Evolutionary conservation across 1,140 invertebrate species (phyloP).

Genomic region (Pachypsylla venusta): DNA sequence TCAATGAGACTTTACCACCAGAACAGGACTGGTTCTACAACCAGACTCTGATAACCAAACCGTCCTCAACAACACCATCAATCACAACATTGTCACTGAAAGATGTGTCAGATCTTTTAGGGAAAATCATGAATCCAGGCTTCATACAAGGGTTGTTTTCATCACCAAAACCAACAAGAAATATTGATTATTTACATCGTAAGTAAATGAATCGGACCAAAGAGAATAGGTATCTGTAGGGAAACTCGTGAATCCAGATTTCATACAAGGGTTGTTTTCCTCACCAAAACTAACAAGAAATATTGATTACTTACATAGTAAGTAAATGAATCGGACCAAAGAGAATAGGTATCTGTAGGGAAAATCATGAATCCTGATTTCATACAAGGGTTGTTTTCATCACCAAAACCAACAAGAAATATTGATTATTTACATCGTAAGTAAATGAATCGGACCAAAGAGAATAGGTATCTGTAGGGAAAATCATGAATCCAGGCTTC

Average conservation of each 20-base stretch:
- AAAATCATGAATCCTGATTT: neutral
- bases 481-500: neutral
- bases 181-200: conserved; percentile 1
- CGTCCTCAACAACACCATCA: neutral
- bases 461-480: no score
- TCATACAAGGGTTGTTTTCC: neutral
- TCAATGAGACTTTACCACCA: no score
- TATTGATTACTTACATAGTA: conserved; percentile 2
- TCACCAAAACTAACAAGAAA: neutral
- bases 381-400: neutral
- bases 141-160: neutral
- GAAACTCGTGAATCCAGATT: neutral
- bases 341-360: no score
- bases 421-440: conserved; percentile 3
- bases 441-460: neutral
- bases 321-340: neutral
- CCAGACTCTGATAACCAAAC: neutral
- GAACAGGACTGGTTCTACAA: no score
- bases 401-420: neutral
- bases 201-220: neutral
- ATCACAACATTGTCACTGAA: neutral
- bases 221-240: no score
- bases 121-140: neutral
- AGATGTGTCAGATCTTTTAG: neutral
- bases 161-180: neutral